A percentile compares a stretch with the other conserved stretches of the same genome.
These are phyloP conservation scores for Trachelipus rathkii DNA, from an alignment of 1,140 invertebrate genomes.

Conservation along the genomic window DNA sequence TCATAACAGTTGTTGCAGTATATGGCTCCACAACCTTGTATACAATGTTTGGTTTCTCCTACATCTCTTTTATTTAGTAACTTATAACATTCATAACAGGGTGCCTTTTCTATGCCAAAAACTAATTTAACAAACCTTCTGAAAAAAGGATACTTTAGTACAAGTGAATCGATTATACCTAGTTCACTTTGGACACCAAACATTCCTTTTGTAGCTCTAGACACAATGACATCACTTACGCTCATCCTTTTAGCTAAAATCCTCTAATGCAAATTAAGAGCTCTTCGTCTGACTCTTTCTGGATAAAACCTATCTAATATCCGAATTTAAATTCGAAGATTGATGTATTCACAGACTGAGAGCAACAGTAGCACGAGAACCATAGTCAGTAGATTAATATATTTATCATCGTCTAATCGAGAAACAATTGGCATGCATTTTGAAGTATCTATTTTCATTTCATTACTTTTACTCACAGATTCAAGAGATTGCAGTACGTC, in stretches of 20 bases:
- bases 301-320: neutral
- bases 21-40: neutral
- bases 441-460: neutral
- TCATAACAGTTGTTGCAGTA: neutral
- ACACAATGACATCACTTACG: neutral
- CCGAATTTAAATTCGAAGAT: neutral
- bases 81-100: neutral
- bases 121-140: neutral
- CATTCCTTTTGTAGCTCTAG: neutral
- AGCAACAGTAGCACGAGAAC: neutral
- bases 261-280: neutral
- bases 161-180: neutral
- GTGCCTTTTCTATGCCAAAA: neutral
- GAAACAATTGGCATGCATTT: neutral
- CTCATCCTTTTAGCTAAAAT: neutral
- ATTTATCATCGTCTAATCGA: neutral
- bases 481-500: neutral
- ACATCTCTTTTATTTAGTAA: neutral
- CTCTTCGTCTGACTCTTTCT: constrained; percentile 1
- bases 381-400: neutral
- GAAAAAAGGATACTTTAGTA: neutral
- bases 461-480: neutral
- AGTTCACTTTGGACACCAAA: neutral
- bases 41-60: neutral
- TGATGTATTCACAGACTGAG: neutral